phyloP scores from a whole-genome alignment of 2,888 invertebrate species.

The Adelphocoris suturalis region DNA sequence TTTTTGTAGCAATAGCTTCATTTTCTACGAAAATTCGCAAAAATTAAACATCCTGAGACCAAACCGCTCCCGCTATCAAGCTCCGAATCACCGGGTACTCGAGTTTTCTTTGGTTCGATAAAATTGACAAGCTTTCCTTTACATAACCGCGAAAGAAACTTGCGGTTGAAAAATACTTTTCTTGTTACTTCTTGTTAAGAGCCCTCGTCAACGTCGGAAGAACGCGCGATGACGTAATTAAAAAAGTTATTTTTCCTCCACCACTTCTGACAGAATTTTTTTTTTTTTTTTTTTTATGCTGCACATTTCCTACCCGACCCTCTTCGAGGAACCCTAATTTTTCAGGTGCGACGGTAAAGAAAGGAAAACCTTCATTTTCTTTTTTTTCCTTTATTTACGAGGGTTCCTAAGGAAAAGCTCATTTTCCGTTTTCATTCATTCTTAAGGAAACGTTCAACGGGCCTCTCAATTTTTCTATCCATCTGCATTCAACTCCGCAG shows the following conservation, averaged over 20 bases:
- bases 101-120: background rate
- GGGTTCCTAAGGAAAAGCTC: no score
- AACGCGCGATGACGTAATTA: background rate
- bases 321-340: background rate
- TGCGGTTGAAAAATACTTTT: background rate
- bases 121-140: background rate
- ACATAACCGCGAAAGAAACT: conserved; percentile 1
- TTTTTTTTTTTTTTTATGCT: background rate
- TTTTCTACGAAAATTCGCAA: no score
- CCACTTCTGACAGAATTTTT: background rate
- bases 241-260: background rate
- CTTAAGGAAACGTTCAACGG: no score
- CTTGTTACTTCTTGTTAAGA: background rate
- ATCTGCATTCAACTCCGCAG: no score
- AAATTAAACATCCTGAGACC: no score
- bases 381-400: no score
- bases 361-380: background rate
- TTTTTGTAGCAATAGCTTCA: no score
- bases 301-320: background rate
- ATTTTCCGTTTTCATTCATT: no score
- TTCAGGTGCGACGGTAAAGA: background rate
- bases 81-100: no score
- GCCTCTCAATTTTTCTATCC: no score
- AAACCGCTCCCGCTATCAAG: no score
- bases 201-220: background rate